Conservation (phyloP, 2,888 invertebrate species). For the Marasmarcha lunaedactyla region DNA sequence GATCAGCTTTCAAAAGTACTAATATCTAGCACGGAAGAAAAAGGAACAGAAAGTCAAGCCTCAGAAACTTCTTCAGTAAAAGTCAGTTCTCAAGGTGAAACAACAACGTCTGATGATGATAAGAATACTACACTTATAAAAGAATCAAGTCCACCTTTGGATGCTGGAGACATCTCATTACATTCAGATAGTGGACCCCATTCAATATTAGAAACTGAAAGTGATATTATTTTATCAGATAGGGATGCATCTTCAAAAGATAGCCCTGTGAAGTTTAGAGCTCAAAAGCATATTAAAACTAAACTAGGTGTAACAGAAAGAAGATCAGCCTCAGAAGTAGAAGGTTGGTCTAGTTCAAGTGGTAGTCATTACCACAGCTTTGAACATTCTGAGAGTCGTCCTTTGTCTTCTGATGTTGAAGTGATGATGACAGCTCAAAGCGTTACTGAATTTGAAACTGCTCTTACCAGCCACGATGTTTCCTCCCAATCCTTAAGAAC, state of each 20-base stretch:
- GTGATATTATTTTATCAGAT: conserved; percentile 52
- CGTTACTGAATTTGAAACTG: conserved; percentile 89
- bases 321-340: conserved; percentile 82
- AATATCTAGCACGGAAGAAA: conserved; percentile 30
- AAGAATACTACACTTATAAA: conserved; percentile 54
- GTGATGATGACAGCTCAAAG: conserved; percentile 80
- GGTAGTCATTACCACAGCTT: conserved; percentile 92
- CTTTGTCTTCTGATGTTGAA: conserved; percentile 89
- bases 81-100: conserved; percentile 52
- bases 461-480: conserved; percentile 82
- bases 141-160: conserved; percentile 52
- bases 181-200: conserved; percentile 64
- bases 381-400: conserved; percentile 84
- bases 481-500: conserved; percentile 79
- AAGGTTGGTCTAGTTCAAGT: conserved; percentile 87
- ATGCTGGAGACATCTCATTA: conserved; percentile 46
- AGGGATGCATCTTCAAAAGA: conserved; percentile 55
- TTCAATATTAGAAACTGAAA: conserved; percentile 63
- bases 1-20: conserved; percentile 38
- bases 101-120: conserved; percentile 68
- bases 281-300: conserved; percentile 58
- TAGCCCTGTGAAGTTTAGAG: conserved; percentile 51
- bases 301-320: conserved; percentile 70
- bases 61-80: conserved; percentile 50
- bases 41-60: conserved; percentile 38